Evolutionary conservation across 2,888 invertebrate species (phyloP).

Genomic region (Chrysolina oricalcia): DNA sequence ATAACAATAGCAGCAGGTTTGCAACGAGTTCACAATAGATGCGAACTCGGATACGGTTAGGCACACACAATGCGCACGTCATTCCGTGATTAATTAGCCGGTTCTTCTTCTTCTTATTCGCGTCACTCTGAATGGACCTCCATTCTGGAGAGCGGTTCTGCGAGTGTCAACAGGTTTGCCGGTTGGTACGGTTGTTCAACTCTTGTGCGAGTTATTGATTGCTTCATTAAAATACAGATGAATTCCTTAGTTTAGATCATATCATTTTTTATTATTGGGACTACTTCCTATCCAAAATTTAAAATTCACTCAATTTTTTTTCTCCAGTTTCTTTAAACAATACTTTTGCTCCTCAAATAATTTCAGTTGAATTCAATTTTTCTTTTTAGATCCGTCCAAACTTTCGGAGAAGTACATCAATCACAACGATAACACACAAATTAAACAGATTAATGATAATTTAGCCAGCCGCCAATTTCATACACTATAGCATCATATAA

Average conservation of each 20-base stretch:
- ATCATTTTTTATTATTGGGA: too few species aligned
- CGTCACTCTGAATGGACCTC: conserved; percentile 34
- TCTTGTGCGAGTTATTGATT: conserved; percentile 29
- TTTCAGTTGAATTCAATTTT: too few species aligned
- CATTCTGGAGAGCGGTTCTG: conserved; percentile 37
- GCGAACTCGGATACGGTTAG: conserved; percentile 64
- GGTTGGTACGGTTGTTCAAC: conserved; percentile 36
- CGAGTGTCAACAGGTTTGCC: conserved; percentile 47
- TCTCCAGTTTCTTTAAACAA: too few species aligned
- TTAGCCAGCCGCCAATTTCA: too few species aligned
- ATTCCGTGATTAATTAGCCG: conserved; percentile 66
- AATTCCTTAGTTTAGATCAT: background rate
- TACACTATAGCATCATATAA: too few species aligned
- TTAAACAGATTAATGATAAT: too few species aligned
- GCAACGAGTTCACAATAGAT: conserved; percentile 64
- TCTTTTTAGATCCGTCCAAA: too few species aligned
- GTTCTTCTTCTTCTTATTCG: conserved; percentile 56
- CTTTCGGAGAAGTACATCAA: too few species aligned
- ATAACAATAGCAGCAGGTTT: conserved; percentile 66
- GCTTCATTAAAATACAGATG: conserved; percentile 18
- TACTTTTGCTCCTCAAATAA: too few species aligned
- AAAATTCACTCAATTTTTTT: too few species aligned
- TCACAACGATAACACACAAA: too few species aligned
- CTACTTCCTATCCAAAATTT: too few species aligned
- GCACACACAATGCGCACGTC: conserved; percentile 66